Conservation (phyloP, 2,113 vertebrate species). For the Tragelaphus scriptus region DNA sequence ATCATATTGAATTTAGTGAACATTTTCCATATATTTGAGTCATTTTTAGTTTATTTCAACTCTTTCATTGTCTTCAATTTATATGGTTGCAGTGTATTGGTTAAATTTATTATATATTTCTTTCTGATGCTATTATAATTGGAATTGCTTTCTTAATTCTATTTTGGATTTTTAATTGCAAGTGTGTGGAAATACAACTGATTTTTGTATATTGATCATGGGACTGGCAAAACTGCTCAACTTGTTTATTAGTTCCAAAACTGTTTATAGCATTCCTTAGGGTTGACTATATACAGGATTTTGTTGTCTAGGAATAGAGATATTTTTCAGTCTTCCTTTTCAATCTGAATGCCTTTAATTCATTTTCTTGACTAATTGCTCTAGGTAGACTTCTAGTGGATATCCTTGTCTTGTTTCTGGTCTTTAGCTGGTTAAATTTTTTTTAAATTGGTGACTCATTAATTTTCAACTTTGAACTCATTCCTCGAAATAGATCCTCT, state of each 20-base stretch:
- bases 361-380: background rate
- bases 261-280: background rate
- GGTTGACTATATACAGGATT: background rate
- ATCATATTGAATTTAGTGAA: background rate
- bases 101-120: background rate
- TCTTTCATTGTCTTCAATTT: background rate
- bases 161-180: background rate
- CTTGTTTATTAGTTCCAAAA: background rate
- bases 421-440: background rate
- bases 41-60: background rate
- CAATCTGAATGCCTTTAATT: background rate
- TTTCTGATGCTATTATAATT: background rate
- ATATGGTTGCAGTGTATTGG: background rate
- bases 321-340: background rate
- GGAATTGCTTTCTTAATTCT: background rate
- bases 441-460: background rate
- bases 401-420: background rate
- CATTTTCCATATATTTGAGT: background rate
- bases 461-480: background rate
- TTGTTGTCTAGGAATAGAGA: background rate
- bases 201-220: background rate
- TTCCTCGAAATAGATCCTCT: background rate
- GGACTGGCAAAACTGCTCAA: background rate
- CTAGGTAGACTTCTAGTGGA: background rate
- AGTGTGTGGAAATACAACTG: background rate